Percentiles rank a stretch among this genome's conserved stretches.
phyloP scores from a whole-genome alignment of 2,113 vertebrate species.

The Sterrhoptilus dennistouni region DNA sequence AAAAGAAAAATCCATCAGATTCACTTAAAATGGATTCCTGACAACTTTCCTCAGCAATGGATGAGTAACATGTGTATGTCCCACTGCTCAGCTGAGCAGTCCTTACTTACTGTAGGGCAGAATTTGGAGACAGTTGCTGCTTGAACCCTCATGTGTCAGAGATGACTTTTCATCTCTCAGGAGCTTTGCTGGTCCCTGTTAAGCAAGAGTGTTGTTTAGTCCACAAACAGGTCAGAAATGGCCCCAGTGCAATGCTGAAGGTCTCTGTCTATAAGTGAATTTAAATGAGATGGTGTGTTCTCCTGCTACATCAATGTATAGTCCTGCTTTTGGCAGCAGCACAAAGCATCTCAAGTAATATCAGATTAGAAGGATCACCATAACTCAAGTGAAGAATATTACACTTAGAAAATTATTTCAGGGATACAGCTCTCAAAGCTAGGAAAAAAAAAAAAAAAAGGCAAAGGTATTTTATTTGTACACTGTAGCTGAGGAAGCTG shows the following conservation, averaged over 20 bases:
- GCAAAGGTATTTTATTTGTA: background rate
- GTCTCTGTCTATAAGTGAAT: background rate
- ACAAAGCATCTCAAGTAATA: background rate
- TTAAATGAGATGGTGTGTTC: background rate
- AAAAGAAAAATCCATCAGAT: background rate
- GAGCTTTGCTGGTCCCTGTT: background rate
- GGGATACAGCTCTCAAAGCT: background rate
- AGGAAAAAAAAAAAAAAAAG: background rate
- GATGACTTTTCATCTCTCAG: background rate
- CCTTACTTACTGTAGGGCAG: rapidly evolving
- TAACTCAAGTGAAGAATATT: background rate
- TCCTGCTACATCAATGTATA: background rate
- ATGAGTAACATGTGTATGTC: rapidly evolving
- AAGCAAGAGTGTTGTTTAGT: background rate
- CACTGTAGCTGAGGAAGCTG: background rate
- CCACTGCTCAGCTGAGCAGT: background rate
- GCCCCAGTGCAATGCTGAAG: rapidly evolving
- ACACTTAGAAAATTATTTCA: background rate
- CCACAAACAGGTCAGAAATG: background rate
- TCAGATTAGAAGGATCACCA: background rate
- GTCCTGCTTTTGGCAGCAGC: background rate
- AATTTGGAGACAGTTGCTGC: background rate
- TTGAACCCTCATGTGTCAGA: background rate
- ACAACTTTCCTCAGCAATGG: background rate
- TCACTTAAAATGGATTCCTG: background rate